Conservation (phyloP, 2,113 vertebrate species). For the Vimba vimba region DNA sequence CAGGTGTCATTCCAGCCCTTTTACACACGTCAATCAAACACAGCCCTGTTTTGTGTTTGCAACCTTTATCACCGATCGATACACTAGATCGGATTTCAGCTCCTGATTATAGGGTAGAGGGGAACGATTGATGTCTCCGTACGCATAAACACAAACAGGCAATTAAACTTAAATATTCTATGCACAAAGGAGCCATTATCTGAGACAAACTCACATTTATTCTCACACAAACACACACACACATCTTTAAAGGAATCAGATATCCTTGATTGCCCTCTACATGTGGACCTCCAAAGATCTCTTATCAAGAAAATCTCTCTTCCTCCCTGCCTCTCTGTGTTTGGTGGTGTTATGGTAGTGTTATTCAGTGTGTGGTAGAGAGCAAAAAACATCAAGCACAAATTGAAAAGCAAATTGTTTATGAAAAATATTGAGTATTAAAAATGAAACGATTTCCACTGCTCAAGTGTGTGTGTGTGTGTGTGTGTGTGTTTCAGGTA, state of each 20-base stretch:
- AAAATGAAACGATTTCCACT: neutral
- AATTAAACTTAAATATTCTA: conserved; percentile 41
- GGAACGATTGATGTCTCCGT: conserved; percentile 31
- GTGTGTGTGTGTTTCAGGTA: neutral
- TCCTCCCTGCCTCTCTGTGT: neutral
- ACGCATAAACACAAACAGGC: conserved; percentile 36
- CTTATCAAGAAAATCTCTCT: conserved; percentile 13
- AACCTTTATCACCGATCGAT: conserved; percentile 37
- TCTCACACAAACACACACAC: conserved; percentile 6
- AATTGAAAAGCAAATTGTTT: neutral
- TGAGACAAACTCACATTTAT: conserved; percentile 33
- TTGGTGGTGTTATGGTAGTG: neutral
- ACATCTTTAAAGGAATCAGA: conserved; percentile 30
- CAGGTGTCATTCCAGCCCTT: neutral
- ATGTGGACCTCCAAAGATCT: neutral
- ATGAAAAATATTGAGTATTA: neutral
- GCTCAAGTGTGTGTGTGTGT: neutral
- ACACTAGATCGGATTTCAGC: conserved; percentile 24
- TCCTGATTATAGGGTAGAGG: conserved; percentile 22
- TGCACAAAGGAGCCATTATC: conserved; percentile 20
- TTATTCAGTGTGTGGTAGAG: neutral
- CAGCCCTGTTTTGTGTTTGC: conserved; percentile 5
- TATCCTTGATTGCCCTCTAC: conserved; percentile 38
- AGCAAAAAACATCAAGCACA: neutral
- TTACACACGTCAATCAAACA: conserved; percentile 13